Conservation (phyloP, 2,888 invertebrate genomes). For the Idaea dimidiata region DNA sequence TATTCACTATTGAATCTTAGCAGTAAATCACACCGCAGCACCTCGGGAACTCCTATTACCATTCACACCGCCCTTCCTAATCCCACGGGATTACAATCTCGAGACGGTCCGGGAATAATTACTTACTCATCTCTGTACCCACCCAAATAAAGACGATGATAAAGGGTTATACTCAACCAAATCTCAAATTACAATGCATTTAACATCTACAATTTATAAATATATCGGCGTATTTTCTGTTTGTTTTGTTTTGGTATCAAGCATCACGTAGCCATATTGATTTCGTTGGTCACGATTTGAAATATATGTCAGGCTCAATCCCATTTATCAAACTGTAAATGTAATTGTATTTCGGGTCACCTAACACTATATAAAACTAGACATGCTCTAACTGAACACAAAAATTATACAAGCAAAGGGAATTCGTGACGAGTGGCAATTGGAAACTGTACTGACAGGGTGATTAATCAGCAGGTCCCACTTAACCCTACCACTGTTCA, state of each 20-base stretch:
- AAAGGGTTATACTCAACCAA: slow-evolving; percentile 34
- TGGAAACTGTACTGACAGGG: slow-evolving; percentile 75
- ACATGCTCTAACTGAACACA: slow-evolving; percentile 37
- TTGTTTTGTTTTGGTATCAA: neutral
- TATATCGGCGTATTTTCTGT: slow-evolving; percentile 12
- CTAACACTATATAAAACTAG: slow-evolving; percentile 33
- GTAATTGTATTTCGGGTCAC: slow-evolving; percentile 32
- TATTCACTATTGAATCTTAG: slow-evolving; percentile 79
- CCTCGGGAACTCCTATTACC: slow-evolving; percentile 75
- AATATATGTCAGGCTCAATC: slow-evolving; percentile 27
- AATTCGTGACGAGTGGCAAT: slow-evolving; percentile 74
- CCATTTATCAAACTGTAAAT: slow-evolving; percentile 44
- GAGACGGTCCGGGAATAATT: slow-evolving; percentile 77
- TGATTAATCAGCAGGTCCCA: slow-evolving; percentile 78
- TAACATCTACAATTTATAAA: slow-evolving; percentile 29
- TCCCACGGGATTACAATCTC: slow-evolving; percentile 75
- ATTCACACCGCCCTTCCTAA: slow-evolving; percentile 78
- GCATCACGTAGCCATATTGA: neutral
- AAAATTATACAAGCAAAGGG: slow-evolving; percentile 55
- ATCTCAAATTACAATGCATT: slow-evolving; percentile 42
- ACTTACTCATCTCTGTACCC: slow-evolving; percentile 62
- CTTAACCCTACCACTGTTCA: slow-evolving; percentile 77
- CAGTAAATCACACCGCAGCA: slow-evolving; percentile 78
- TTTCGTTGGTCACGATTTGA: slow-evolving; percentile 26
- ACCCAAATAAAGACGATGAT: slow-evolving; percentile 53